A percentile compares a stretch with the other conserved stretches of the same genome.
Conservation (phyloP, 2,113 vertebrate genomes). For the Ancistrus triradiatus region DNA sequence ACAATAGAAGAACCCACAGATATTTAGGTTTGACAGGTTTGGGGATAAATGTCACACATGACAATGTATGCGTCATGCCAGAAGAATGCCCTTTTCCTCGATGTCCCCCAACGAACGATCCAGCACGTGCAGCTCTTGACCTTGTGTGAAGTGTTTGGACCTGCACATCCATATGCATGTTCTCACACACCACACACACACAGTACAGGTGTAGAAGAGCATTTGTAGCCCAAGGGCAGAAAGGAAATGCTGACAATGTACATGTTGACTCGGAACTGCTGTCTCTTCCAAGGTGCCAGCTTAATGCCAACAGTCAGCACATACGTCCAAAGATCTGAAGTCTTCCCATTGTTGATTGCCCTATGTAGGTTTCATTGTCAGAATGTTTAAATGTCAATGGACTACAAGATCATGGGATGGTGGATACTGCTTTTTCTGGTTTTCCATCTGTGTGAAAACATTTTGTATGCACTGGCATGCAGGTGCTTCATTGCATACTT, state of each 20-base stretch:
- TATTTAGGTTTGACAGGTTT: conserved; percentile 49
- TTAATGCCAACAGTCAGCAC: conserved; percentile 4
- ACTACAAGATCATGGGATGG: too few species aligned
- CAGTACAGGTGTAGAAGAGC: conserved; percentile 37
- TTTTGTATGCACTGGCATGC: too few species aligned
- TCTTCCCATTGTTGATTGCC: background rate
- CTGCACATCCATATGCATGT: conserved; percentile 69
- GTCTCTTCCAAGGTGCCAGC: conserved; percentile 15
- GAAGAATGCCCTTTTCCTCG: conserved; percentile 65
- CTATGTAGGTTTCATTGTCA: background rate
- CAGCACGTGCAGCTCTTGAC: conserved; percentile 57
- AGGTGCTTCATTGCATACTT: too few species aligned
- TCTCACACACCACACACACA: conserved; percentile 7
- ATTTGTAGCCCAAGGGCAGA: conserved; percentile 23
- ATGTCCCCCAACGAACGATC: conserved; percentile 56
- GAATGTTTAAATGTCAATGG: background rate
- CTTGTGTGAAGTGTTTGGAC: conserved; percentile 64
- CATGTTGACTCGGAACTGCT: background rate
- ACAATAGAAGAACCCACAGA: conserved; percentile 24
- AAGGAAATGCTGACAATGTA: conserved; percentile 32
- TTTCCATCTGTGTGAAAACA: too few species aligned
- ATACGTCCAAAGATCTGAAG: background rate
- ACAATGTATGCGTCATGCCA: conserved; percentile 59
- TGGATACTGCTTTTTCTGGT: too few species aligned
- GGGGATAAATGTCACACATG: conserved; percentile 69